These are phyloP conservation scores for Ochropleura leucogaster DNA, from an alignment of 2,888 invertebrate species.

Conservation along the genomic window DNA sequence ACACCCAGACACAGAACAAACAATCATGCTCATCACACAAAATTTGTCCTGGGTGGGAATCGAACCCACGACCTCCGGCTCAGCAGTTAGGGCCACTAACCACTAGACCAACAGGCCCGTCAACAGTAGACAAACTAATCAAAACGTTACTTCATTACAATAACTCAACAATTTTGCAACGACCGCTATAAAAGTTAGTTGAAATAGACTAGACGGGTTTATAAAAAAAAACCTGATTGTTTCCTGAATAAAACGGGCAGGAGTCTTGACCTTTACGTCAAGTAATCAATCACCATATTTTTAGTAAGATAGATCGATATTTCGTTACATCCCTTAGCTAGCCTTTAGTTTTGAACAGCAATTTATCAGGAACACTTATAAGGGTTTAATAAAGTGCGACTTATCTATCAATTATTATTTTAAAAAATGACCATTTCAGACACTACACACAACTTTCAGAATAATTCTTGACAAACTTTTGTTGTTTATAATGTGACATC, in stretches of 20 bases:
- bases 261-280: not conserved
- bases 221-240: not conserved
- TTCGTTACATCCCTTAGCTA: constrained; percentile 4
- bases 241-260: not conserved
- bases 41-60: no score
- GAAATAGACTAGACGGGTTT: not conserved
- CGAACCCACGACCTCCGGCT: no score
- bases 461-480: no score
- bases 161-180: not conserved
- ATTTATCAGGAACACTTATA: constrained; percentile 41
- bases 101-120: no score
- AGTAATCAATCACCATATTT: constrained; percentile 45
- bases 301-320: constrained; percentile 34
- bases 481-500: no score
- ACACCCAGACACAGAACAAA: no score
- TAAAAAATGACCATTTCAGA: no score
- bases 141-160: no score
- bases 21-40: no score
- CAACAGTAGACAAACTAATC: no score
- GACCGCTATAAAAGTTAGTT: not conserved
- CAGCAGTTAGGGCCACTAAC: no score
- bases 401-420: constrained; percentile 22
- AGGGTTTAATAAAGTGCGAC: constrained; percentile 23
- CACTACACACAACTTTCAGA: no score
- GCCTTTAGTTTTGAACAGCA: constrained; percentile 29